Evolutionary conservation across 1,140 invertebrate species (phyloP).

Genomic region (Drosophila sulfurigaster): DNA sequence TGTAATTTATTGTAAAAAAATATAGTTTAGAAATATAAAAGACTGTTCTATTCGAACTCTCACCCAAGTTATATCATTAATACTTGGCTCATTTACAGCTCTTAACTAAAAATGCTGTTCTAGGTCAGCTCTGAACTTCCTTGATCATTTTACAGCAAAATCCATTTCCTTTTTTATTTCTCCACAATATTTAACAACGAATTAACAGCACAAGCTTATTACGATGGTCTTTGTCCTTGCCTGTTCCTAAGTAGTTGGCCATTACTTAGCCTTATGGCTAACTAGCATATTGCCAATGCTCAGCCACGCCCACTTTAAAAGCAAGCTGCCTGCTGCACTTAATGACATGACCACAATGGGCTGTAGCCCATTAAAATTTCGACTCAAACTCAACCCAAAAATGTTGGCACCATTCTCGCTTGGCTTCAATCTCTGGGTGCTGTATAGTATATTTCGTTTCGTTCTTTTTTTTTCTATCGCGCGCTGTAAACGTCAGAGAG

Average conservation of each 20-base stretch:
- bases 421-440: conserved; percentile 14
- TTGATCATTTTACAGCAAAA: background rate
- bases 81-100: too few relatives aligned
- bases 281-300: conserved; percentile 4
- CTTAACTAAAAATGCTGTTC: too few relatives aligned
- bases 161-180: background rate
- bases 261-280: conserved; percentile 14
- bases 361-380: conserved; percentile 75
- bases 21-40: too few relatives aligned
- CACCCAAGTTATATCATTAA: too few relatives aligned
- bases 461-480: conserved; percentile 29
- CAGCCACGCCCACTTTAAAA: conserved; percentile 20
- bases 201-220: background rate
- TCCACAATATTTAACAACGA: background rate
- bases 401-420: conserved; percentile 32
- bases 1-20: too few relatives aligned
- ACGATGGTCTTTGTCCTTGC: background rate
- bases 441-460: background rate
- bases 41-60: too few relatives aligned
- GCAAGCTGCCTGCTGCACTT: conserved; percentile 31
- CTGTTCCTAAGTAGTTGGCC: conserved; percentile 18
- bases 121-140: too few relatives aligned
- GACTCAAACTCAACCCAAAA: conserved; percentile 52
- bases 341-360: conserved; percentile 51
- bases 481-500: conserved; percentile 41